Evolutionary conservation across 2,113 vertebrate species (phyloP), one percentile per base, ranked within the genome.

Genomic region (Heteronetta atricapilla): DNA sequence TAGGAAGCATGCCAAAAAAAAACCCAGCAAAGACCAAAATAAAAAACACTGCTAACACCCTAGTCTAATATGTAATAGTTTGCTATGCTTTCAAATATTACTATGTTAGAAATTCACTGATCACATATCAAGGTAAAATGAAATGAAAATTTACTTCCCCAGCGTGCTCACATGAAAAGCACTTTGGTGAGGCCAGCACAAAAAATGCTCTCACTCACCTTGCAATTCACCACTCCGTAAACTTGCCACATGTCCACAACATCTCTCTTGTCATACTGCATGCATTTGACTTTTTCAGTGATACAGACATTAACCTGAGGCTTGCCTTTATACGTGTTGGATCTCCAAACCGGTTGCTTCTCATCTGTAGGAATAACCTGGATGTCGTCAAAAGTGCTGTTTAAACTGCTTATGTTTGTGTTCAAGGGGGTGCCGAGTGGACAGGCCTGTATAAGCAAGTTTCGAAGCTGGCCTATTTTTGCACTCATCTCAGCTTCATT

Each of bases 271-370:
- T 98, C 98, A 59, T 99, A 99, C 78, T 99, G 99, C 98, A 99
- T 98, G 46, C 98, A 99, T 79, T 98, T 98, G 73, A 99, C 98
- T 21, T 98, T 99, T 97, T 99, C 99, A 13, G 94, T 97, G 89
- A 99, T 97, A 36, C 97, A 97, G 63, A 99, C 96, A 3, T 97
- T 98, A 40, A 99, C 98, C n/a, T 98, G 98, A 52, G 99, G 98
- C 77, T 98, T 99, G 66, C 99, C 99, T 68, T 98, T 98, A 90
- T 99, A 98, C 3, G 94, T 84, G 83, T 97, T 98, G 56, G 97
- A 97, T 97, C 98, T 99, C 99, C 99, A 99, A 16, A 98, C 98
- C 0, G 98, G 99, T 56, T 98, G 98, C 68, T 99, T 99, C 96
- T 98, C 98, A 79, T 91, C 97, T 3, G 59, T 75, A 58, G 98